Base-by-base conservation (phyloP, 1,140 invertebrate species). In the Chlorops oryzae region DNA sequence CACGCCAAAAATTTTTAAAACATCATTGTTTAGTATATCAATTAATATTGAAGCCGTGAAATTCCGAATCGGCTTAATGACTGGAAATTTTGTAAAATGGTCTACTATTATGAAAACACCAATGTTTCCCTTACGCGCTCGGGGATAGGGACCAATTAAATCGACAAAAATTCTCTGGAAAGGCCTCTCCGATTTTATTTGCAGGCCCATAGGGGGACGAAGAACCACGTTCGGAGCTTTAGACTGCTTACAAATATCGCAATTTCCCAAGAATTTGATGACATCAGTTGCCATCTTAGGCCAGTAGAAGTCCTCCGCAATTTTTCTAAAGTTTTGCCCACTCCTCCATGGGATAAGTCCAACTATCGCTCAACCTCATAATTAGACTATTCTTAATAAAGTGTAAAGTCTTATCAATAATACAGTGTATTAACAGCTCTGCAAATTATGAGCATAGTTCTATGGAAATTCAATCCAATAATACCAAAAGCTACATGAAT, bases 101-200 rank as follows among this genome's bases (percentile, higher is more conserved):
- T 47, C 45, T 15, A 47, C 15, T 5, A 24, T 35, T 2, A 47
- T 32, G 21, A 47, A 47, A 5, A 47, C 34, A 18, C 20, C 27
- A 5, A 13, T 24, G 41, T 58, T 55, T 6, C 53, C 50, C 22
- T 24, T 48, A 17, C 15, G 35, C 3, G 50, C 46, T 21, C 46
- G 17, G 3, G 50, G 56, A 37, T 48, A 58, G 3, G 50, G 50
- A 13, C 50, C 56, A 34, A 56, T 24, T 28, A 55, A 18, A 35
- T 55, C 50, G 18, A 40, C 22, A 32, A 28, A 47, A 5, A 44
- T 18, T 13, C 35, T 12, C 22, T 56, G 46, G 12, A 51, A 58
- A 18, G 54, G 50, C 12, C 18, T 13, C 38, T 48, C 51, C 49
- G 35, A 39, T 13, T 25, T 2, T 12, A 48, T 17, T 40, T 5